Percentiles rank a stretch among this genome's conserved stretches.
Evolutionary conservation across 2,113 vertebrate genomes (phyloP).

Genomic region (Rattus norvegicus): GRCr8 NC_086021.1:36971001-36971500

Average conservation of each 20-base stretch:
- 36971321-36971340: constrained; percentile 25
- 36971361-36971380: constrained; percentile 72
- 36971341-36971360: constrained; percentile 50
- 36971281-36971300: constrained; percentile 48
- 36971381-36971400: constrained; percentile 73
- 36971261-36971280: constrained; percentile 68
- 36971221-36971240: constrained; percentile 40
- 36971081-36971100: not conserved
- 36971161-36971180: constrained; percentile 45
- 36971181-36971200: constrained; percentile 52
- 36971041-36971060: not conserved
- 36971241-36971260: constrained; percentile 63
- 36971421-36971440: constrained; percentile 70
- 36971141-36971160: constrained; percentile 49
- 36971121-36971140: constrained; percentile 51
- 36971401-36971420: constrained; percentile 57
- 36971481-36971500: constrained; percentile 82
- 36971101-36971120: not conserved
- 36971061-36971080: constrained; percentile 1
- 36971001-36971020: not conserved
- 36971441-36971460: constrained; percentile 77
- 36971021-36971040: not conserved
- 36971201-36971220: constrained; percentile 47
- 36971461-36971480: constrained; percentile 79
- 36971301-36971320: constrained; percentile 69